These are phyloP conservation scores for Lypha dubia DNA, from an alignment of 2,888 invertebrate genomes.

Conservation along the genomic window DNA sequence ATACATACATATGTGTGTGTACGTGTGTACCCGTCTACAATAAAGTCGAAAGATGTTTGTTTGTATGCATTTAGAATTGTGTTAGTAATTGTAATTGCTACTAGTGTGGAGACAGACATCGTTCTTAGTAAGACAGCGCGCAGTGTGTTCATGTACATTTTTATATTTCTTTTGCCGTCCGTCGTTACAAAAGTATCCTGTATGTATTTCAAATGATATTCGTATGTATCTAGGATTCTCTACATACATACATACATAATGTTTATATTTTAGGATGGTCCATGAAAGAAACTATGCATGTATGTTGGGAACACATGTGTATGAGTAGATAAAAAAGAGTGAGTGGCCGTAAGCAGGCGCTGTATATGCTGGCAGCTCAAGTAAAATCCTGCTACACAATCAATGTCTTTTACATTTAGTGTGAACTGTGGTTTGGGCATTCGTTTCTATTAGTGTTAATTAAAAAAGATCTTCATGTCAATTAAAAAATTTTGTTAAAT, in stretches of 20 bases:
- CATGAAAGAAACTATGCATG: background rate
- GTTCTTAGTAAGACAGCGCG: constrained; percentile 38
- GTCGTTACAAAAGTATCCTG: constrained; percentile 2
- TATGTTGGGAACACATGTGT: background rate
- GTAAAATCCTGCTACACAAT: too few relatives aligned
- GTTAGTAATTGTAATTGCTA: constrained; percentile 40
- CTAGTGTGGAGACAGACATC: constrained; percentile 50
- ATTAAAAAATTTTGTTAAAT: too few relatives aligned
- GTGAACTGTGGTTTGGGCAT: too few relatives aligned
- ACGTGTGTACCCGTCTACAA: background rate
- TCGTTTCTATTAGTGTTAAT: too few relatives aligned
- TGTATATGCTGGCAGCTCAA: too few relatives aligned
- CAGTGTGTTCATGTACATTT: background rate
- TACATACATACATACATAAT: background rate
- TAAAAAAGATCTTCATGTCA: too few relatives aligned
- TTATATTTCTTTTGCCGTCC: constrained; percentile 1
- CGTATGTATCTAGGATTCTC: background rate
- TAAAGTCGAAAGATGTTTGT: too few relatives aligned
- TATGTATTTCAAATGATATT: background rate
- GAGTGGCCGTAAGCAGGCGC: background rate
- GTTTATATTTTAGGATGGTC: background rate
- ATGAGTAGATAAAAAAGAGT: background rate
- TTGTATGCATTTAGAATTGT: too few relatives aligned
- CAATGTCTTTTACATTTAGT: too few relatives aligned
- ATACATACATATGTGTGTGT: background rate